A percentile compares a stretch with the other conserved stretches of the same genome.
These are phyloP conservation scores for Psilopogon haemacephalus DNA, from an alignment of 2,113 vertebrate genomes.

Conservation along the genomic window DNA sequence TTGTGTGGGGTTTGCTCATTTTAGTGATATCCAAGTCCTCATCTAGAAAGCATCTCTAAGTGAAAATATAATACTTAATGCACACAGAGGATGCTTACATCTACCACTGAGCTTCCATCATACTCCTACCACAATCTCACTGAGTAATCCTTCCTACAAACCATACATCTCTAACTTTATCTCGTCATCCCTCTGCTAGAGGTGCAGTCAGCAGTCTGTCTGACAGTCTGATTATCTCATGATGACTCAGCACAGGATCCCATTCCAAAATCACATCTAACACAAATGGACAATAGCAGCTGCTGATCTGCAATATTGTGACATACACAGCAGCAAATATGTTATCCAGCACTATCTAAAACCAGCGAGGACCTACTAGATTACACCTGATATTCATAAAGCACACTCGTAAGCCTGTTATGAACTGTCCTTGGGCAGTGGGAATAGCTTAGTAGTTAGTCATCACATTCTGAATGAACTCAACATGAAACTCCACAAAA, in stretches of 20 bases:
- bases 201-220: neutral
- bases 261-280: neutral
- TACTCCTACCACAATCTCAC: neutral
- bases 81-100: neutral
- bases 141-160: neutral
- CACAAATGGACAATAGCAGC: neutral
- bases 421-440: neutral
- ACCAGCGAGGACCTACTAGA: neutral
- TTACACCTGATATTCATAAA: neutral
- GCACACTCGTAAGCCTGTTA: neutral
- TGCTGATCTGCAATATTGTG: neutral
- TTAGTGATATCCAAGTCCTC: neutral
- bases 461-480: neutral
- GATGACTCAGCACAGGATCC: neutral
- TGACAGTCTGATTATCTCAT: neutral
- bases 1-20: neutral
- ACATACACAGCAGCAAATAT: neutral
- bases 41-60: neutral
- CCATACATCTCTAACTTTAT: neutral
- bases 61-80: neutral
- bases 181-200: neutral
- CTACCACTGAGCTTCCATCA: neutral
- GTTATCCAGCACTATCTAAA: neutral
- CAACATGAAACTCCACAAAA: neutral
- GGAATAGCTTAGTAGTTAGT: neutral